phyloP scores from a whole-genome alignment of 2,113 vertebrate genomes.

The Chitala chitala region DNA sequence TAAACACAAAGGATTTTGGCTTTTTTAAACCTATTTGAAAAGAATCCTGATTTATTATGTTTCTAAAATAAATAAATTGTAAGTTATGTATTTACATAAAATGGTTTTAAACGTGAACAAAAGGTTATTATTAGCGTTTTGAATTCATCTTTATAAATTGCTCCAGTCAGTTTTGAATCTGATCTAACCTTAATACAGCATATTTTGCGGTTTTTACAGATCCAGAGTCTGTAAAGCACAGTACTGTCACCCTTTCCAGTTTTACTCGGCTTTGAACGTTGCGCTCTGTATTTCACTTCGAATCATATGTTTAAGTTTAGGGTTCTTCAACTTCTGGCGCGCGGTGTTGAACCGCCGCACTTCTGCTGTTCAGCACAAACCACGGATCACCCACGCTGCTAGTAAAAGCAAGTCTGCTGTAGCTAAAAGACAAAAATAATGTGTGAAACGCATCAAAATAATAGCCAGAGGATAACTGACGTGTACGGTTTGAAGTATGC shows the following conservation, averaged over 20 bases:
- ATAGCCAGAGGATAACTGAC: slow-evolving; percentile 1
- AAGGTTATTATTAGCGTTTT: too few relatives aligned
- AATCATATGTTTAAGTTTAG: slow-evolving; percentile 18
- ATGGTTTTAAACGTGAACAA: too few relatives aligned
- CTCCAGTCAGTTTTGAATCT: too few relatives aligned
- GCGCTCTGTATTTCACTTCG: not conserved
- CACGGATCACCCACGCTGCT: slow-evolving; percentile 2
- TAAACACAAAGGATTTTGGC: too few relatives aligned
- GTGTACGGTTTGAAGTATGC: not conserved
- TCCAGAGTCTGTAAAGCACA: slow-evolving; percentile 2
- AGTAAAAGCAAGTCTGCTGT: not conserved
- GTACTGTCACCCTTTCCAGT: not conserved
- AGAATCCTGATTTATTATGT: too few relatives aligned
- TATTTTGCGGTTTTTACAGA: not conserved
- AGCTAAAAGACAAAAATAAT: not conserved
- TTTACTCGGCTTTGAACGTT: not conserved
- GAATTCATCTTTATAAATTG: too few relatives aligned
- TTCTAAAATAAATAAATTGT: too few relatives aligned
- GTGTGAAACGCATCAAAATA: not conserved
- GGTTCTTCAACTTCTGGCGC: not conserved
- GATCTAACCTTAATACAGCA: too few relatives aligned
- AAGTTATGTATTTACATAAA: too few relatives aligned
- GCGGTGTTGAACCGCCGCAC: not conserved
- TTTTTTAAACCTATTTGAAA: too few relatives aligned
- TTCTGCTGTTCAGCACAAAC: not conserved